Evolutionary conservation across 2,797 vertebrate genomes (phyloP).

Genomic region (Myotis vivesi): DNA sequence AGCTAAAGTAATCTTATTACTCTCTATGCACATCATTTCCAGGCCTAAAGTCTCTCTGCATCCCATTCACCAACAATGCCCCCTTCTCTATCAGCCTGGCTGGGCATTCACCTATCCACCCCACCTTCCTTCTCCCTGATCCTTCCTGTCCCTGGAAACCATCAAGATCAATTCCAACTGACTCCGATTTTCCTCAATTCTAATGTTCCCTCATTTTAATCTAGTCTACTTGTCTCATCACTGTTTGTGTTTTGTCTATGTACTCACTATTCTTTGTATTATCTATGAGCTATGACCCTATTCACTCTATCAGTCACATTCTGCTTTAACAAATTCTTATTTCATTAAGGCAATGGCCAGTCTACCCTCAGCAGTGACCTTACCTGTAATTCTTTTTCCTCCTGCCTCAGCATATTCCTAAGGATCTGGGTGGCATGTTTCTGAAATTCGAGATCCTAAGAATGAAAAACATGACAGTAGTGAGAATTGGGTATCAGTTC

Average conservation of each 20-base stretch:
- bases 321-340: background rate
- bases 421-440: conserved; percentile 95
- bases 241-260: background rate
- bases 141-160: background rate
- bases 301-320: background rate
- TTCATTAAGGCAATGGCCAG: background rate
- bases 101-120: background rate
- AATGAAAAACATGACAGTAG: background rate
- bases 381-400: conserved; percentile 94
- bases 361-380: background rate
- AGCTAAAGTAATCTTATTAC: background rate
- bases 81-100: background rate
- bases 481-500: background rate
- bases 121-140: background rate
- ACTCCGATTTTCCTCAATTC: background rate
- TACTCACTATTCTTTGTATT: background rate
- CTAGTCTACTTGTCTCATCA: background rate
- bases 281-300: background rate
- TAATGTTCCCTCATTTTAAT: background rate
- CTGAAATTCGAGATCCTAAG: conserved; percentile 92
- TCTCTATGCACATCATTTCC: background rate
- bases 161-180: background rate
- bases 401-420: conserved; percentile 94
- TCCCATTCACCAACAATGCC: background rate
- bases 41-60: background rate